phyloP scores from a whole-genome alignment of 2,113 vertebrate genomes.

The Cyprinus carpio region DNA sequence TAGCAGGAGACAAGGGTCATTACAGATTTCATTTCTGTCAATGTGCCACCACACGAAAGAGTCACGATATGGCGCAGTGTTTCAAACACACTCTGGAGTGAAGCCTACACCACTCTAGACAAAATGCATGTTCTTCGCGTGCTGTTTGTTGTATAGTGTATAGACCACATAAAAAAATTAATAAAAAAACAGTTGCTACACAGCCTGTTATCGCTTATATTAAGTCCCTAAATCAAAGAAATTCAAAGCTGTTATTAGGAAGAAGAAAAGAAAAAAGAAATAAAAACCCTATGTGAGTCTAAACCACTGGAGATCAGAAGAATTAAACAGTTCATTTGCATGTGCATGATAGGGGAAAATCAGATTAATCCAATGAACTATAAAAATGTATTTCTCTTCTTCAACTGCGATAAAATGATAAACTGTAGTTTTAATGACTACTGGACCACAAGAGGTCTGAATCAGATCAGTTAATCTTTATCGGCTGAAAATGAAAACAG shows the following conservation, averaged over 20 bases:
- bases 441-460: not conserved
- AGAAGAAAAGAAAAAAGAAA: not conserved
- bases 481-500: not conserved
- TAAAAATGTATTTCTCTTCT: not conserved
- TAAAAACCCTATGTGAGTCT: not conserved
- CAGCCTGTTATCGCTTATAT: not conserved
- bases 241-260: not conserved
- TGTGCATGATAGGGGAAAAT: not conserved
- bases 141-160: not conserved
- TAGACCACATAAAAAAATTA: not conserved
- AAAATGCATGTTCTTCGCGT: not conserved
- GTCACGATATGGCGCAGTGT: not conserved
- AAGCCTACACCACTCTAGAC: not conserved
- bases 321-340: constrained; percentile 8
- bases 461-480: not conserved
- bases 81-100: not conserved
- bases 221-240: not conserved
- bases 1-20: constrained; percentile 35
- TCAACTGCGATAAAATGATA: not conserved
- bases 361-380: not conserved
- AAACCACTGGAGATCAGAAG: not conserved
- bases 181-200: not conserved
- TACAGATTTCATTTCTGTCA: constrained; percentile 34
- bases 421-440: not conserved
- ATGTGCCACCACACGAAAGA: not conserved